phyloP scores from a whole-genome alignment of 2,797 vertebrate species.

The Tapirus indicus region DNA sequence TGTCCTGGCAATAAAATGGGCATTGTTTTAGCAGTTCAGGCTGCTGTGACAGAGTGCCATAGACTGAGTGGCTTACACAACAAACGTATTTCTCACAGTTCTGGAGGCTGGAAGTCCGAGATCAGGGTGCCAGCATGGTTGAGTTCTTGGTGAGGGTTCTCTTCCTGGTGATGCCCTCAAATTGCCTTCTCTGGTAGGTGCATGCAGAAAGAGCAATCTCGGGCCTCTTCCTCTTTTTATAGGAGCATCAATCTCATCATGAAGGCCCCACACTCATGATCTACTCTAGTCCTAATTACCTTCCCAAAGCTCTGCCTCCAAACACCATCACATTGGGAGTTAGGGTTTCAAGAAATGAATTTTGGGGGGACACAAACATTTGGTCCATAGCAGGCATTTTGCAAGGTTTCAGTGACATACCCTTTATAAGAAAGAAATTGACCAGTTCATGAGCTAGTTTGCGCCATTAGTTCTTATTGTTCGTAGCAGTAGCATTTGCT shows the following conservation, averaged over 20 bases:
- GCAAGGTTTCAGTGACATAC: not conserved
- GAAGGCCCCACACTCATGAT: not conserved
- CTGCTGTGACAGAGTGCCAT: not conserved
- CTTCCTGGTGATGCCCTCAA: not conserved
- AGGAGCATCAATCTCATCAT: not conserved
- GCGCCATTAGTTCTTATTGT: not conserved
- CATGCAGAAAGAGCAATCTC: no score
- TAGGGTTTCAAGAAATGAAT: not conserved
- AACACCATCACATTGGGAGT: not conserved
- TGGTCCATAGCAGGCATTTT: not conserved
- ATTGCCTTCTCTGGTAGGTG: not conserved
- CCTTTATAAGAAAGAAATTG: not conserved
- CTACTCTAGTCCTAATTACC: not conserved
- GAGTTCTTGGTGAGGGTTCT: not conserved
- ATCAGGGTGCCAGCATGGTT: not conserved
- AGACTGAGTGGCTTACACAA: not conserved
- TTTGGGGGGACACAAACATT: not conserved
- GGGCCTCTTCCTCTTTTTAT: not conserved
- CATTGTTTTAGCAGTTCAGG: not conserved
- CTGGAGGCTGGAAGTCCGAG: not conserved
- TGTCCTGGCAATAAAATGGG: not conserved
- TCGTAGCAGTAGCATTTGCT: not conserved
- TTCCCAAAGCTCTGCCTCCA: not conserved
- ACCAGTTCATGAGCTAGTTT: not conserved
- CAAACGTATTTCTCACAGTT: not conserved